Evolutionary conservation across 2,797 vertebrate genomes (phyloP), one percentile per base, ranked within the genome.

Genomic region (Ptychadena robeensis): DNA sequence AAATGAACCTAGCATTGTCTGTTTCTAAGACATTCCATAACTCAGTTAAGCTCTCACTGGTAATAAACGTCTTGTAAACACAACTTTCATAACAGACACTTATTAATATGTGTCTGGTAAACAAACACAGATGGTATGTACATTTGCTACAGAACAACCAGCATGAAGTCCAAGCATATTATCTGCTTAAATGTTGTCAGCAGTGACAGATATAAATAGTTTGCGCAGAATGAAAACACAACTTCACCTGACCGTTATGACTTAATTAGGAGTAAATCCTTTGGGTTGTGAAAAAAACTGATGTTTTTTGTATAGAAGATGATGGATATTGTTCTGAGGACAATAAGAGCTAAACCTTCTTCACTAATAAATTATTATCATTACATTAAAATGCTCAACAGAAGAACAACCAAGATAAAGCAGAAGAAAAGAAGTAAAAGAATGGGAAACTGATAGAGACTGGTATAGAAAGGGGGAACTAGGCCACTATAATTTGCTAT

Each of bases 121-220:
- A 81, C 71, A 81, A 63, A 53, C 44, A 67, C 71, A 81, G 80
- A 81, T 81, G 80, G 71, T 63, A 30, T 57, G 14, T 65, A 28
- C 37, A 65, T 67, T 73, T 81, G 40, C 34, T 57, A 34, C 63
- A 57, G 38, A 67, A 48, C 25, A 37, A 12, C 30, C 64, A 65
- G 53, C 15, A 74, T 74, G 31, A 31, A 66, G 73, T 80, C 35
- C 28, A 14, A 28, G n/a, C 53, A 32, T 22, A 74, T 35, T 67
- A 73, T 68, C 25, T 35, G 31, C 7, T 53, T 30, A 76, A 48
- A 66, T 69, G 18, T 40, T 57, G 65, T 68, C 31, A 53, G 8
- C 30, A 31, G 25, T 32, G 32, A 27, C 30, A 67, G 65, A 53
- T n/a, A 48, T 65, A 75, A 48, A 27, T 28, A 67, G 12, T 1